Evolutionary conservation across 1,140 invertebrate genomes (phyloP).

Genomic region (Bombus affinis): DNA sequence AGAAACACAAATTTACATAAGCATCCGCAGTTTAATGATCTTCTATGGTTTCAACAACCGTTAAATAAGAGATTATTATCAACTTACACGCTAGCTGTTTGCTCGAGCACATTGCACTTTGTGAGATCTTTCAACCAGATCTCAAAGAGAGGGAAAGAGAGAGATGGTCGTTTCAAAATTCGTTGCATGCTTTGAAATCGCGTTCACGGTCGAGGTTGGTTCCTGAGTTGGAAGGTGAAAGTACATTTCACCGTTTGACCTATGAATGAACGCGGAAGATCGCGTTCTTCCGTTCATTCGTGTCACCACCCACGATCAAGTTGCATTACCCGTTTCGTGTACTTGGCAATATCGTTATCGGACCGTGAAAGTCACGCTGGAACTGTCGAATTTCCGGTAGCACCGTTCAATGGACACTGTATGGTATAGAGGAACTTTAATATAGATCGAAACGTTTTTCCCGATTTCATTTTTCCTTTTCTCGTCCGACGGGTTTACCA

Average conservation of each 20-base stretch:
- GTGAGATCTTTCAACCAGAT: no score
- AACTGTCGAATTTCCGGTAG: slow-evolving; percentile 8
- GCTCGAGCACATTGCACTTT: not conserved
- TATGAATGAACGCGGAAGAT: slow-evolving; percentile 57
- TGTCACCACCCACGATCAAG: slow-evolving; percentile 20
- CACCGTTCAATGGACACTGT: not conserved
- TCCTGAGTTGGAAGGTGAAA: slow-evolving; percentile 47
- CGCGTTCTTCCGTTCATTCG: slow-evolving; percentile 22
- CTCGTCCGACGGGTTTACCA: not conserved
- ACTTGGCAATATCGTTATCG: slow-evolving; percentile 31
- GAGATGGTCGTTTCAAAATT: not conserved
- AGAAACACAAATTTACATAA: not conserved
- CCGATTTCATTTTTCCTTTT: not conserved
- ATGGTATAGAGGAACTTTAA: not conserved
- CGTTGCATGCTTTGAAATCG: not conserved
- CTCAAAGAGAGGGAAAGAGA: not conserved
- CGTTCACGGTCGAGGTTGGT: not conserved
- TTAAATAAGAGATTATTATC: not conserved
- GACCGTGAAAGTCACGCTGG: slow-evolving; percentile 50
- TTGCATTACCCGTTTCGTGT: not conserved
- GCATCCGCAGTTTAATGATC: not conserved
- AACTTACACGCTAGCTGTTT: not conserved
- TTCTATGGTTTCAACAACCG: not conserved
- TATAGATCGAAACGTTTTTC: not conserved
- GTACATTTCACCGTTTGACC: slow-evolving; percentile 62